These are phyloP conservation scores for Caenorhabditis macrosperma DNA, from an alignment of 2,888 invertebrate genomes.

Conservation along the genomic window DNA sequence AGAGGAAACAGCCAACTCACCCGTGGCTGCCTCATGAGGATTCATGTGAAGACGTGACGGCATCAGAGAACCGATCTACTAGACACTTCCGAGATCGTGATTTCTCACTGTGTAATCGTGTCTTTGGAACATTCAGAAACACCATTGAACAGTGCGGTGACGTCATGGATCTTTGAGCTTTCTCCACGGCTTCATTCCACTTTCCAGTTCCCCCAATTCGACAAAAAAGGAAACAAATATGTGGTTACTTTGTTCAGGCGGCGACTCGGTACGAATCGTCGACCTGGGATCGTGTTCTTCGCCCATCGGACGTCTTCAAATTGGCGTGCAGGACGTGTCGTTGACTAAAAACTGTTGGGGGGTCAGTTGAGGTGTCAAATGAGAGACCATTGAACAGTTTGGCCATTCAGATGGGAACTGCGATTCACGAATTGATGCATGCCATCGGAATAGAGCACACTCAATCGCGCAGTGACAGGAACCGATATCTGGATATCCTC, in stretches of 20 bases:
- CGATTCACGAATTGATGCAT: conserved; percentile 61
- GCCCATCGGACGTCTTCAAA: conserved; percentile 54
- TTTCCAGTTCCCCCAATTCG: neutral
- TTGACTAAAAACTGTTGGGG: conserved; percentile 59
- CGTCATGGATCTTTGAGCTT: conserved; percentile 46
- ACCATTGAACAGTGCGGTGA: conserved; percentile 26
- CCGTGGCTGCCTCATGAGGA: neutral
- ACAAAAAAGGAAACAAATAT: neutral
- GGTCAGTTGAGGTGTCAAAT: conserved; percentile 19
- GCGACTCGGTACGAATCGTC: conserved; percentile 52
- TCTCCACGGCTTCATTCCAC: neutral
- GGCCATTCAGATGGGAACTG: conserved; percentile 57
- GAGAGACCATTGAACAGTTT: neutral
- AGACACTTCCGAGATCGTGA: conserved; percentile 13
- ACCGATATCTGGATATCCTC: conserved; percentile 50
- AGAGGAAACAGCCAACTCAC: neutral
- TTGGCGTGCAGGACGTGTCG: conserved; percentile 59
- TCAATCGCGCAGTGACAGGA: conserved; percentile 57
- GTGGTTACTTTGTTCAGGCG: conserved; percentile 29
- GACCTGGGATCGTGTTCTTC: conserved; percentile 60
- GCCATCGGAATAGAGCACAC: conserved; percentile 61
- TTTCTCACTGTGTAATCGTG: conserved; percentile 19
- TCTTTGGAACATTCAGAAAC: conserved; percentile 21
- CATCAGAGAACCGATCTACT: neutral
- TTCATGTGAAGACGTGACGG: conserved; percentile 7